phyloP scores from a whole-genome alignment of 2,113 vertebrate species.

The Pteruthius melanotis region DNA sequence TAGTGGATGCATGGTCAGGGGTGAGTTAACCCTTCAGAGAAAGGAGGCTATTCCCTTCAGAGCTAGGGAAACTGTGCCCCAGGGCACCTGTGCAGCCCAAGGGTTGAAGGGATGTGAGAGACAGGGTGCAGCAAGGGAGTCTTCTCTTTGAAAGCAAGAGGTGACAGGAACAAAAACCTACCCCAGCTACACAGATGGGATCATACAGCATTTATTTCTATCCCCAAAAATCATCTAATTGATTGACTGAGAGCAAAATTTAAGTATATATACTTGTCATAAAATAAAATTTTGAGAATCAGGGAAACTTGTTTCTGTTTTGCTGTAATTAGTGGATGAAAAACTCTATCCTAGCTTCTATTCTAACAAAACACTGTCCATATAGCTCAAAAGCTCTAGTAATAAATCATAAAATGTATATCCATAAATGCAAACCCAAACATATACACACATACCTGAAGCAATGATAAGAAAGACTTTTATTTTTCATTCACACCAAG shows the following conservation, averaged over 20 bases:
- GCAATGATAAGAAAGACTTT: not conserved
- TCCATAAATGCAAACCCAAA: not conserved
- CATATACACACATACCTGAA: not conserved
- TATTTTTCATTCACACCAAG: not conserved
- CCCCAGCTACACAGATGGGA: not conserved
- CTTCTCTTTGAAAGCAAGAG: not conserved
- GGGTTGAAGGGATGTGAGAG: not conserved
- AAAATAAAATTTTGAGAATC: not conserved
- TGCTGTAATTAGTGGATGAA: not conserved
- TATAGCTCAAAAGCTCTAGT: not conserved
- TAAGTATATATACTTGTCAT: not conserved
- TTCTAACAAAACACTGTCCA: not conserved
- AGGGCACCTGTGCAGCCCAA: not conserved
- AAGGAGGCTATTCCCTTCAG: not conserved
- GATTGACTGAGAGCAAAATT: not conserved
- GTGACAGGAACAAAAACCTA: not conserved
- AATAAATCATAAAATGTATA: not conserved
- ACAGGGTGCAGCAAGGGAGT: not conserved
- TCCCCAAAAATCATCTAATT: not conserved
- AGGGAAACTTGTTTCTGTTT: not conserved
- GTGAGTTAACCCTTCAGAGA: not conserved
- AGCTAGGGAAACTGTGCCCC: not conserved
- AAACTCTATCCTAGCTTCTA: not conserved
- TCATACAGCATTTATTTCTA: not conserved
- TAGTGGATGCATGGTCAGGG: not conserved